These are phyloP conservation scores for Sanderia malayensis DNA, from an alignment of 30 jellyfish, hydroid and myxozoan species.

Conservation along the genomic window DNA sequence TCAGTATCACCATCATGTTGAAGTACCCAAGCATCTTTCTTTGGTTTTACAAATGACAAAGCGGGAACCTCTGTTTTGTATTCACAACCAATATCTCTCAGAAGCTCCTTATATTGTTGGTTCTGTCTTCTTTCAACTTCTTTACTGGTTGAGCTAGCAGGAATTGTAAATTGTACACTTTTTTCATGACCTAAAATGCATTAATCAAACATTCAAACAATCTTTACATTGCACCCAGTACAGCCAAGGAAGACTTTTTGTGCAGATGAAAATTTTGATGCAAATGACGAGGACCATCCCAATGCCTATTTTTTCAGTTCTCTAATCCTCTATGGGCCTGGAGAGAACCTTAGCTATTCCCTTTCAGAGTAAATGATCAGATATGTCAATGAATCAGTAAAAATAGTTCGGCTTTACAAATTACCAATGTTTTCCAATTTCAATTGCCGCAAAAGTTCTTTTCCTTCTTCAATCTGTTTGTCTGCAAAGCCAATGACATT, in stretches of 20 bases:
- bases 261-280: too few species aligned
- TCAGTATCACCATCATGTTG: not conserved
- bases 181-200: not conserved
- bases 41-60: constrained; percentile 11
- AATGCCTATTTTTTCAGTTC: too few species aligned
- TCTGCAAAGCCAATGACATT: too few species aligned
- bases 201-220: too few species aligned
- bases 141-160: not conserved
- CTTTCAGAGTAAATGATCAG: too few species aligned
- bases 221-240: too few species aligned
- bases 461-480: constrained; percentile 67
- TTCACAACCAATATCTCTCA: not conserved
- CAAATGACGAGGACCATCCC: too few species aligned
- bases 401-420: not conserved
- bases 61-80: not conserved
- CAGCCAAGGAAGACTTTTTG: too few species aligned
- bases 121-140: constrained; percentile 23
- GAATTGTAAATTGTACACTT: not conserved
- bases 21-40: constrained; percentile 37
- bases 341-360: too few species aligned
- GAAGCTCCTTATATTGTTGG: too few species aligned
- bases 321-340: too few species aligned
- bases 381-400: too few species aligned
- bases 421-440: constrained; percentile 49
- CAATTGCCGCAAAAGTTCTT: constrained; percentile 47